Percentiles rank a stretch among this genome's conserved stretches.
These are phyloP conservation scores for Rhyacophila brunnea DNA, from an alignment of 1,140 invertebrate species.

Conservation along the genomic window DNA sequence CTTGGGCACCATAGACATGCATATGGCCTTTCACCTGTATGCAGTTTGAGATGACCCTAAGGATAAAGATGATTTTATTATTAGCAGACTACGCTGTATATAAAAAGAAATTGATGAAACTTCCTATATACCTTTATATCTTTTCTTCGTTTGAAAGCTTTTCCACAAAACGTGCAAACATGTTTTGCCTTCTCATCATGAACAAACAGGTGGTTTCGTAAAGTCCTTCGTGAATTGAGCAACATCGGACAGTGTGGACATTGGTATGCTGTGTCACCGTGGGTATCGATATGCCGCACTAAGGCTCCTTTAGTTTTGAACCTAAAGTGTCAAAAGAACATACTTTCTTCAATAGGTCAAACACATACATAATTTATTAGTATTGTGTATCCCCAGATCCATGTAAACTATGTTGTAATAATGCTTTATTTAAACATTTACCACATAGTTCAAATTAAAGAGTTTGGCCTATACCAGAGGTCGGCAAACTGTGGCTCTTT, in stretches of 20 bases:
- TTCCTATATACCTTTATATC: slow-evolving; percentile 22
- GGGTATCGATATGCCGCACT: slow-evolving; percentile 40
- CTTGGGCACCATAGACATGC: slow-evolving; percentile 50
- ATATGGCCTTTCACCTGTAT: slow-evolving; percentile 51
- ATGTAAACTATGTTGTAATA: no score
- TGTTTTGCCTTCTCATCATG: slow-evolving; percentile 36
- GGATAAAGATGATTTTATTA: neutral
- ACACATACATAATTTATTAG: no score
- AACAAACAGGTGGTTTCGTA: slow-evolving; percentile 49
- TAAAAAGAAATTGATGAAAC: neutral
- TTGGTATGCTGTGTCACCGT: slow-evolving; percentile 43
- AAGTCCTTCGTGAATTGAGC: slow-evolving; percentile 48
- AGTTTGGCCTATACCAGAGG: no score
- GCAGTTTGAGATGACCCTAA: slow-evolving; percentile 33
- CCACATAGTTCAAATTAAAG: no score
- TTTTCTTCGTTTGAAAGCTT: slow-evolving; percentile 30
- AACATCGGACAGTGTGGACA: slow-evolving; percentile 47
- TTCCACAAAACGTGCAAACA: slow-evolving; percentile 24
- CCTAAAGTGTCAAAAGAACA: no score
- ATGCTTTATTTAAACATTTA: no score
- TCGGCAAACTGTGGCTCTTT: no score
- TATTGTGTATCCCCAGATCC: no score
- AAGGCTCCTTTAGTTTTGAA: slow-evolving; percentile 28
- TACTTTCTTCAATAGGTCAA: no score
- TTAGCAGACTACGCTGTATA: neutral